phyloP scores from a whole-genome alignment of 2,888 invertebrate genomes.

The Sinopyrophorus schimmeli region DNA sequence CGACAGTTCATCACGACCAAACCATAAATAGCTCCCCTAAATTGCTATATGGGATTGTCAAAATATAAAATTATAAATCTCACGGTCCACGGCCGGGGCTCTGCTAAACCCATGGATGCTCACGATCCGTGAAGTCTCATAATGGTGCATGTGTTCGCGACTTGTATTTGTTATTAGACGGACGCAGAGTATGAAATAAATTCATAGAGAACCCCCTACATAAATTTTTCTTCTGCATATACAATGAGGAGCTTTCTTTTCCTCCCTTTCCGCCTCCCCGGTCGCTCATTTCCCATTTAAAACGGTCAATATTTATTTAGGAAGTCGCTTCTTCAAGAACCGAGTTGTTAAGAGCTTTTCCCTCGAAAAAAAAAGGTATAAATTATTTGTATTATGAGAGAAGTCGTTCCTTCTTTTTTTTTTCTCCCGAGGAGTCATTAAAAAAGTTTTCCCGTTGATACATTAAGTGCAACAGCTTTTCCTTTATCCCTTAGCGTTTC shows the following conservation, averaged over 20 bases:
- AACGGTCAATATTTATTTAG: no score
- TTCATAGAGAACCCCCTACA: slow-evolving; percentile 28
- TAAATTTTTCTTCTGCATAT: slow-evolving; percentile 25
- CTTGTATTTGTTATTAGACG: slow-evolving; percentile 45
- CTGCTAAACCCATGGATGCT: slow-evolving; percentile 45
- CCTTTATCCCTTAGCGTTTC: no score
- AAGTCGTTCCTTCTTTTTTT: background rate
- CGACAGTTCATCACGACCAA: slow-evolving; percentile 37
- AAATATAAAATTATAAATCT: slow-evolving; percentile 59
- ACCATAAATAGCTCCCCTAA: slow-evolving; percentile 54
- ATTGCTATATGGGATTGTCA: slow-evolving; percentile 55
- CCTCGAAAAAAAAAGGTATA: no score
- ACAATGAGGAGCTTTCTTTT: slow-evolving; percentile 13
- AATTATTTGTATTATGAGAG: no score
- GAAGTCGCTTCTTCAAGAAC: no score
- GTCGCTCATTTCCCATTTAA: no score
- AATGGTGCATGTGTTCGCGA: slow-evolving; percentile 53
- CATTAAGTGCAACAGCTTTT: no score
- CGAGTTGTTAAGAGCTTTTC: no score
- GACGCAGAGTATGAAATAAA: slow-evolving; percentile 36
- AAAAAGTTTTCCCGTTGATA: no score
- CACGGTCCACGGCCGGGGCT: slow-evolving; percentile 50
- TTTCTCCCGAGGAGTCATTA: background rate
- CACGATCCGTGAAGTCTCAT: slow-evolving; percentile 52
- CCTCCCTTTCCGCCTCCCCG: background rate